phyloP scores from a whole-genome alignment of 2,797 vertebrate genomes.

The Sphenopsis melanotis region DNA sequence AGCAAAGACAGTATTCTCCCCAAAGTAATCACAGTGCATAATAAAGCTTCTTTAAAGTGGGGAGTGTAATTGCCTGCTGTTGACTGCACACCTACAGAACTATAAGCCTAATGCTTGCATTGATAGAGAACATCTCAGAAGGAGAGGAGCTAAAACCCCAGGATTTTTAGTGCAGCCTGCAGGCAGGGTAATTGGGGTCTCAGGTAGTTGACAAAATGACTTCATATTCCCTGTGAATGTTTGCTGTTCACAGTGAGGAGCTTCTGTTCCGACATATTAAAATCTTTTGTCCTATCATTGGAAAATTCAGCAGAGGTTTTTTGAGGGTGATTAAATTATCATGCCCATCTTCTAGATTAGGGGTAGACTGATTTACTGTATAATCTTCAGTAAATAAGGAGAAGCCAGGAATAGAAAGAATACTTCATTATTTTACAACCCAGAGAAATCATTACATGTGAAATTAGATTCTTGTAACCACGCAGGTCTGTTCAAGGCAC shows the following conservation, averaged over 20 bases:
- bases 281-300: neutral
- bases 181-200: neutral
- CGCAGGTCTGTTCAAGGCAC: constrained; percentile 24
- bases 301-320: neutral
- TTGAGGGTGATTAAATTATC: constrained; percentile 35
- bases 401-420: constrained; percentile 30
- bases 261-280: neutral
- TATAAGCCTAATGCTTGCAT: neutral
- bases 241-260: neutral
- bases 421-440: constrained; percentile 33
- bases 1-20: neutral
- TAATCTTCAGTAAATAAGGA: constrained; percentile 4
- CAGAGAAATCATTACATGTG: constrained; percentile 26
- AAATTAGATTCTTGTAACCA: constrained; percentile 37
- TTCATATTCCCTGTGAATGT: neutral
- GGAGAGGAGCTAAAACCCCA: neutral
- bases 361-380: neutral
- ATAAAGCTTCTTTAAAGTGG: neutral
- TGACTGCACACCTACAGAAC: neutral
- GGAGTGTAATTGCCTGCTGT: neutral
- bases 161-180: neutral
- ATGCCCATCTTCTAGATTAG: constrained; percentile 20
- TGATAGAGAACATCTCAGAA: neutral
- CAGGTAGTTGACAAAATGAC: neutral
- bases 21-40: neutral